A percentile compares a stretch with the other conserved stretches of the same genome.
Conservation (phyloP, 1,140 invertebrate species). For the Zaprionus africanus region DNA sequence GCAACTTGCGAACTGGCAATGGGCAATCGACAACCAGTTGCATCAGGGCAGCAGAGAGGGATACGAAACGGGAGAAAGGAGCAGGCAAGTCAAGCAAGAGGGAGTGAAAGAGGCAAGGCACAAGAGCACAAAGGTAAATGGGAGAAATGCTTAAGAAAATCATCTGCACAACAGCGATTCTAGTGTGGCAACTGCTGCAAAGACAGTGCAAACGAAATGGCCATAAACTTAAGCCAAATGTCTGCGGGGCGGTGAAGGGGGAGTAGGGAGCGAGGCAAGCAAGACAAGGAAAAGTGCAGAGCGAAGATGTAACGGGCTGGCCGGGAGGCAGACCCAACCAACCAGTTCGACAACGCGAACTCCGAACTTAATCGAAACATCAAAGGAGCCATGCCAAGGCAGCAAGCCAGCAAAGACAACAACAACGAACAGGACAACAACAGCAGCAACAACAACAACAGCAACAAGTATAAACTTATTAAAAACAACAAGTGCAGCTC, state of each 20-base stretch:
- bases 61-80: conserved; percentile 12
- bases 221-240: conserved; percentile 77
- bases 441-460: conserved; percentile 37
- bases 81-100: background rate
- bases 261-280: background rate
- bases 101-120: conserved; percentile 32
- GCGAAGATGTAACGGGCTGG: background rate
- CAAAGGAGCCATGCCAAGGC: conserved; percentile 54
- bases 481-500: conserved; percentile 82
- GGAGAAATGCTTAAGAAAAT: conserved; percentile 82
- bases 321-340: conserved; percentile 55
- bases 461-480: conserved; percentile 77
- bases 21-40: conserved; percentile 75
- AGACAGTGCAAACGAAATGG: conserved; percentile 77
- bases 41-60: conserved; percentile 44
- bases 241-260: conserved; percentile 29
- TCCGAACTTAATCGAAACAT: conserved; percentile 83
- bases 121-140: conserved; percentile 71
- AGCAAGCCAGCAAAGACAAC: conserved; percentile 37
- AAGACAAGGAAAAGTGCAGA: background rate
- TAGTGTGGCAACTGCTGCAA: conserved; percentile 45
- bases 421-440: background rate
- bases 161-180: conserved; percentile 55
- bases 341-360: conserved; percentile 78
- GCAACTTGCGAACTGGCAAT: conserved; percentile 33